Conservation (phyloP, 35 echinoderm and acorn worm species). For the Acanthaster planci region DNA sequence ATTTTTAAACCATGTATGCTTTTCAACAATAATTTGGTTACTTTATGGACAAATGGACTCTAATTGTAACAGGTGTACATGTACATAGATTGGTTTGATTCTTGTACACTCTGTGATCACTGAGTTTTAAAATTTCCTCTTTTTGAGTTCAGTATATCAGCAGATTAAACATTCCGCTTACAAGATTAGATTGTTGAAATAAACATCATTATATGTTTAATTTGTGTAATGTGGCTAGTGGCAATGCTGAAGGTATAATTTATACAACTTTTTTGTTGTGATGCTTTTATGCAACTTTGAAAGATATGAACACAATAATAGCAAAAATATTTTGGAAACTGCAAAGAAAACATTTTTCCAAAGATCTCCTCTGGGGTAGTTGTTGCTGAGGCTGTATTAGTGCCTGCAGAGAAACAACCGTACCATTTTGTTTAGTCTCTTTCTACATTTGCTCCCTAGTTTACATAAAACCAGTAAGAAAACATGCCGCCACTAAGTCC, state of each 20-base stretch:
- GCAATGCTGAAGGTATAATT: neutral
- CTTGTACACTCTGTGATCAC: too few species aligned
- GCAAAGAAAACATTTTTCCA: neutral
- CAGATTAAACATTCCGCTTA: too few species aligned
- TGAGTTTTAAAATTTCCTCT: too few species aligned
- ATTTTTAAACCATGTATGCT: too few species aligned
- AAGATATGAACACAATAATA: neutral
- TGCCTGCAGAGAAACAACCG: neutral
- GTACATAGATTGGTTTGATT: too few species aligned
- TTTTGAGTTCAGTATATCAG: too few species aligned
- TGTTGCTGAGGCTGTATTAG: neutral
- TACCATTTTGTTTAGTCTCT: conserved; percentile 1
- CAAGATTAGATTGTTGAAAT: neutral
- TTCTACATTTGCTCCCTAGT: conserved; percentile 1
- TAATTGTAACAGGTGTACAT: too few species aligned
- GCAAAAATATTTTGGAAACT: conserved; percentile 23
- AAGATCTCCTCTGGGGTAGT: neutral
- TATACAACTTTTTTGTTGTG: neutral
- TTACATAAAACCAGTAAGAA: conserved; percentile 26
- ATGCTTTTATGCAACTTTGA: neutral
- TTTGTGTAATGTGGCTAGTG: neutral
- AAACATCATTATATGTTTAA: conserved; percentile 6
- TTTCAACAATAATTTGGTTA: too few species aligned
- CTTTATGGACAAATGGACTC: too few species aligned
- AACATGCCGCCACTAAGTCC: conserved; percentile 6